Evolutionary conservation across 2,888 invertebrate genomes (phyloP).

Genomic region (Monoplex corrugatus): DNA sequence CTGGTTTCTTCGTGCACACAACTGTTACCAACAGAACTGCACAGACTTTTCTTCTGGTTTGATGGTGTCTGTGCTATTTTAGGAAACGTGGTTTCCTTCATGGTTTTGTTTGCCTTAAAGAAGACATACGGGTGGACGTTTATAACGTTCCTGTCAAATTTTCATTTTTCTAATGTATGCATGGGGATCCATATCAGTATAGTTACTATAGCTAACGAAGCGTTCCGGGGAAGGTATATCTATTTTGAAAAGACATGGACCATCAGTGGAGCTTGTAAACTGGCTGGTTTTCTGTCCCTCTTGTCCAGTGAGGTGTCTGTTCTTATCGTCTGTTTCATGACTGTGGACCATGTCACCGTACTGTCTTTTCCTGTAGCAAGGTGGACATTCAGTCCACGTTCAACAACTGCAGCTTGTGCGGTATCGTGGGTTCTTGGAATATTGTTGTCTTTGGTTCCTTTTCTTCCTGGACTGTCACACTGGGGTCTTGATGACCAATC

Average conservation of each 20-base stretch:
- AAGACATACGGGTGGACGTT: neutral
- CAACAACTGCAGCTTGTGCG: neutral
- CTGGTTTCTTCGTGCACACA: neutral
- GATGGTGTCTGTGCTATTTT: neutral
- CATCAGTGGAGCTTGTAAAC: neutral
- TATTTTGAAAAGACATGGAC: neutral
- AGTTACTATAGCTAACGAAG: neutral
- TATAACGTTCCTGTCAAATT: neutral
- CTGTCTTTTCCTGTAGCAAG: neutral
- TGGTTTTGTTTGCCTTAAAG: neutral
- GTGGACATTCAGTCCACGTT: neutral
- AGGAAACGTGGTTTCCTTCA: neutral
- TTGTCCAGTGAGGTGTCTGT: neutral
- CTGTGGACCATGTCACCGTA: neutral
- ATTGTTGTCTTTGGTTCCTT: neutral
- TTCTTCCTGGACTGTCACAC: slow-evolving; percentile 3
- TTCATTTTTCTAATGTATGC: neutral
- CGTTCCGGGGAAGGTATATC: neutral
- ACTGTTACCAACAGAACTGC: neutral
- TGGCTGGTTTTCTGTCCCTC: neutral
- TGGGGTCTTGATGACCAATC: neutral
- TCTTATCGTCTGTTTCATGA: neutral
- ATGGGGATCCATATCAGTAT: neutral
- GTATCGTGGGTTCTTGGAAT: neutral
- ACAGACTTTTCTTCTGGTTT: neutral